Conservation (phyloP, 2,113 vertebrate species). For the Calypte anna region DNA sequence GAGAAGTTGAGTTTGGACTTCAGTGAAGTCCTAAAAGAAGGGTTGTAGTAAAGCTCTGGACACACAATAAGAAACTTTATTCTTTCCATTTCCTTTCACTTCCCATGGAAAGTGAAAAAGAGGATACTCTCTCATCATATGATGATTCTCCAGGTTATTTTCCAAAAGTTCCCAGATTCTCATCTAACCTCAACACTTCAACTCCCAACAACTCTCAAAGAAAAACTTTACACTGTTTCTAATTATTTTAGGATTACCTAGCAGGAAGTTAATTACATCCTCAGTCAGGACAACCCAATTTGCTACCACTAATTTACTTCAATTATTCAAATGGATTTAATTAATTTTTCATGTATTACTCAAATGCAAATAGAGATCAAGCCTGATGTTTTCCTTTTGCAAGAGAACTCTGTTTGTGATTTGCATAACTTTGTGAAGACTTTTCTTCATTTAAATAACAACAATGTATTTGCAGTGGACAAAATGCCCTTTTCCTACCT, state of each 20-base stretch:
- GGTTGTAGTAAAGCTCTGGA: neutral
- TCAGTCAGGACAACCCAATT: constrained; percentile 20
- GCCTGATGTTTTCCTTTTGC: constrained; percentile 10
- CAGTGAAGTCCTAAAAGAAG: neutral
- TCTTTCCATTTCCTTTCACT: neutral
- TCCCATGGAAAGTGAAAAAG: neutral
- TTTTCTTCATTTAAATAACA: neutral
- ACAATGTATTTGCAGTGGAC: neutral
- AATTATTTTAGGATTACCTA: constrained; percentile 49
- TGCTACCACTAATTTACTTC: constrained; percentile 43
- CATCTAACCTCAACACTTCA: neutral
- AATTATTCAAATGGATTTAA: constrained; percentile 41
- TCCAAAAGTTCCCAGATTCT: neutral
- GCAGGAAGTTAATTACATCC: constrained; percentile 50
- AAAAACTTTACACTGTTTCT: constrained; percentile 34
- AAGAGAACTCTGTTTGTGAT: constrained; percentile 8
- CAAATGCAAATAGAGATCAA: constrained; percentile 43
- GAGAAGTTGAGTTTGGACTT: neutral
- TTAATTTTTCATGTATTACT: constrained; percentile 44
- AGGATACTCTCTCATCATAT: neutral
- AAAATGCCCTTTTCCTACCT: neutral
- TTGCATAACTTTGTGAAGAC: constrained; percentile 27
- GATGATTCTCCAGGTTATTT: neutral
- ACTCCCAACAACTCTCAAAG: neutral
- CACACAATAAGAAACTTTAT: neutral